phyloP scores from a whole-genome alignment of 2,113 vertebrate genomes.

The Hymenochirus boettgeri region DNA sequence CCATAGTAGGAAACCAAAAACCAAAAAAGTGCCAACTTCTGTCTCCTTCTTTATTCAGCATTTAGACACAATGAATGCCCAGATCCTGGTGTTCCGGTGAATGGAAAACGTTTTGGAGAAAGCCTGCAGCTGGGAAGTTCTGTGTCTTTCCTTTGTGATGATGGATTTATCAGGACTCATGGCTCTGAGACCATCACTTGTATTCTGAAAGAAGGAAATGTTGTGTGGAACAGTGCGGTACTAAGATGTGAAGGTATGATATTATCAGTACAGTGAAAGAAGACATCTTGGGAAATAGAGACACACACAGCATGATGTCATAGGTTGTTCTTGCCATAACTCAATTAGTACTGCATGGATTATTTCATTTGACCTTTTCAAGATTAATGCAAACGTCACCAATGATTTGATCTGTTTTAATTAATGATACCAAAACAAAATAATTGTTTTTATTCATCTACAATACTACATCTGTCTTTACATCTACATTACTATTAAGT shows the following conservation, averaged over 20 bases:
- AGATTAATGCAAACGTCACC: no score
- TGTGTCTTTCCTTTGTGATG: slow-evolving; percentile 92
- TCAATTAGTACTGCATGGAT: no score
- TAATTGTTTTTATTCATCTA: no score
- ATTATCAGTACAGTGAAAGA: neutral
- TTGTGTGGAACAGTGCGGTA: slow-evolving; percentile 93
- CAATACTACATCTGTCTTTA: no score
- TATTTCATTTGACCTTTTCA: no score
- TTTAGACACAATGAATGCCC: slow-evolving; percentile 96
- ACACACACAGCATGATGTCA: neutral
- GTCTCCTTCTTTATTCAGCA: slow-evolving; percentile 54
- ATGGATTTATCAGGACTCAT: slow-evolving; percentile 91
- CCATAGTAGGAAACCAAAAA: neutral
- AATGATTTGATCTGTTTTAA: no score
- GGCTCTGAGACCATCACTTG: slow-evolving; percentile 92
- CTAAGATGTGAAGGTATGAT: slow-evolving; percentile 86
- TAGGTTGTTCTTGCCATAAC: no score
- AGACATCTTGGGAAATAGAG: no score
- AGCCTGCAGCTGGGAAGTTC: slow-evolving; percentile 94
- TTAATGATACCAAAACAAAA: no score
- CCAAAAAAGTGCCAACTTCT: neutral
- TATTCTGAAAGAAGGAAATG: slow-evolving; percentile 89
- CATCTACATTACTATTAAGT: no score
- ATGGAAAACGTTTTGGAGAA: slow-evolving; percentile 91
- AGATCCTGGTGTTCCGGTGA: slow-evolving; percentile 89